Evolutionary conservation across 1,140 invertebrate genomes (phyloP).

Genomic region (Drosophila kurseongensis): DNA sequence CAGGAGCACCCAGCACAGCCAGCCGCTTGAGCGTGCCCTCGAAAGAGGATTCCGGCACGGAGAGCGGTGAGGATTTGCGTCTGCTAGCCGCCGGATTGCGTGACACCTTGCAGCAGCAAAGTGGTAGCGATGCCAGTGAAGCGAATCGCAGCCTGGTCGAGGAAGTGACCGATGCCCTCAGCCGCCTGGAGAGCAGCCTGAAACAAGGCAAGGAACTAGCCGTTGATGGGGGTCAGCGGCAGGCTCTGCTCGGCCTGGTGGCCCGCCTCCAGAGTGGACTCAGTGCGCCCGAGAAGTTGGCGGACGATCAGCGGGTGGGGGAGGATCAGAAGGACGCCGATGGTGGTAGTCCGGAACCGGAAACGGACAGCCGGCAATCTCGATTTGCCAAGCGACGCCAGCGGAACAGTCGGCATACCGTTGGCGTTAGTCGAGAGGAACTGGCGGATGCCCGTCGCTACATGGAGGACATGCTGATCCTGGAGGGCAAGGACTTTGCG

Average conservation of each 20-base stretch:
- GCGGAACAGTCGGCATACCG: conserved; percentile 89
- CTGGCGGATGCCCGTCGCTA: conserved; percentile 90
- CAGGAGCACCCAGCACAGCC: conserved; percentile 32
- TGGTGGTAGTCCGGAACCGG: conserved; percentile 25
- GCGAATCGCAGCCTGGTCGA: conserved; percentile 86
- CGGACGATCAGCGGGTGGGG: background rate
- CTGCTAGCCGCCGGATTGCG: conserved; percentile 80
- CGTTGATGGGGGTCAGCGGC: conserved; percentile 86
- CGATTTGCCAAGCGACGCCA: conserved; percentile 85
- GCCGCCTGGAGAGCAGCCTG: conserved; percentile 89
- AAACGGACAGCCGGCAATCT: conserved; percentile 52
- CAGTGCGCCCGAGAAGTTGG: conserved; percentile 85
- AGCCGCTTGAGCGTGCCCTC: conserved; percentile 73
- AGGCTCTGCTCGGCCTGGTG: conserved; percentile 90
- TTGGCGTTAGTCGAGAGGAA: conserved; percentile 92
- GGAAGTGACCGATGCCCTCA: conserved; percentile 92
- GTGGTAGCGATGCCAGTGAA: conserved; percentile 52
- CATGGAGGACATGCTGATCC: conserved; percentile 88
- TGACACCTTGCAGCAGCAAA: conserved; percentile 74
- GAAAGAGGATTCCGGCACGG: conserved; percentile 88
- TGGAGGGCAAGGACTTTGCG: conserved; percentile 70
- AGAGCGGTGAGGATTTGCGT: conserved; percentile 88
- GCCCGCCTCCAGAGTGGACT: conserved; percentile 90
- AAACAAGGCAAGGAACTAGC: conserved; percentile 86
- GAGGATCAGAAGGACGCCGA: conserved; percentile 39